These are phyloP conservation scores for Diarsia dahlii DNA, from an alignment of 2,888 invertebrate genomes.

Conservation along the genomic window DNA sequence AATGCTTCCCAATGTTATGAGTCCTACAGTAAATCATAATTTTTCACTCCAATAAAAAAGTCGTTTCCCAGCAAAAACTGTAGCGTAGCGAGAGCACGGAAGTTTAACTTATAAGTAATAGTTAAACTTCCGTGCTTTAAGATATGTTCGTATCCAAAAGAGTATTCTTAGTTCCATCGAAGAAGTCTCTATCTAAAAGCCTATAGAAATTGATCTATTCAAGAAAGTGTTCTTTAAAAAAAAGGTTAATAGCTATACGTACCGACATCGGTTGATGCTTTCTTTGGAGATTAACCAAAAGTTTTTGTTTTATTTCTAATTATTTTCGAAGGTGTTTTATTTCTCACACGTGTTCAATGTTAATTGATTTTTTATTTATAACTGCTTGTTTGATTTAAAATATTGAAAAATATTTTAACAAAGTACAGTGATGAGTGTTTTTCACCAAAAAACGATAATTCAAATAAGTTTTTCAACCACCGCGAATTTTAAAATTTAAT, in stretches of 20 bases:
- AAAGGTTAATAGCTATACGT: constrained; percentile 22
- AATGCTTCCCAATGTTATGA: too few species aligned
- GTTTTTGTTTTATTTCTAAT: neutral
- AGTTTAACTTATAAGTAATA: too few species aligned
- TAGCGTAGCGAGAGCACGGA: too few species aligned
- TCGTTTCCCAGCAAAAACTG: too few species aligned
- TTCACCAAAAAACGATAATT: neutral
- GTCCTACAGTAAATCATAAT: too few species aligned
- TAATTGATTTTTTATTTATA: constrained; percentile 10
- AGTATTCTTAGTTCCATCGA: neutral
- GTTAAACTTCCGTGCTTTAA: neutral
- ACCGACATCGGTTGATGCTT: constrained; percentile 24
- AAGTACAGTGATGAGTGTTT: neutral
- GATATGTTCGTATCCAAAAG: neutral
- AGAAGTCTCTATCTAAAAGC: neutral
- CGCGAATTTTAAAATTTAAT: neutral
- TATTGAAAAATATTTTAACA: neutral
- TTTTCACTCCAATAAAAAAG: too few species aligned
- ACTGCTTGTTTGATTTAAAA: neutral
- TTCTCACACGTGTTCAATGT: constrained; percentile 12
- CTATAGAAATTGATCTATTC: neutral
- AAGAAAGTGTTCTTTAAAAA: neutral
- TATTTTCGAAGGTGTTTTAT: neutral
- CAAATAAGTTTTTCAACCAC: neutral
- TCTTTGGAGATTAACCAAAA: neutral